Conservation (phyloP, 2,797 vertebrate species). For the Sebastiscus tertius region DNA sequence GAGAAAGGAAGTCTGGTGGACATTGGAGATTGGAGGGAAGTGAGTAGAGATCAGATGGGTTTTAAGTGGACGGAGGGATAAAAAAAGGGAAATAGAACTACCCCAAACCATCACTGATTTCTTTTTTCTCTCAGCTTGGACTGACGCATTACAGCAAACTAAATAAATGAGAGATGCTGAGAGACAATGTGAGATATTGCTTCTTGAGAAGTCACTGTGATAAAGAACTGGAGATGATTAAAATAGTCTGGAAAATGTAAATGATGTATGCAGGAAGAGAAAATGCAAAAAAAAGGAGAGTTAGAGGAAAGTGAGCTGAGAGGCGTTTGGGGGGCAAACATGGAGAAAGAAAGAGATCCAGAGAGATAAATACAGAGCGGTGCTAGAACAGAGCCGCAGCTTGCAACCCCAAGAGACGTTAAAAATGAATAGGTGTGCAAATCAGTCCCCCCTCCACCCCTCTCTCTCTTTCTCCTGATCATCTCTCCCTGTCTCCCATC, state of each 20-base stretch:
- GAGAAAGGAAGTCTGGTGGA: not conserved
- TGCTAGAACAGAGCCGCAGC: conserved; percentile 2
- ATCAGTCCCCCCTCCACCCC: not conserved
- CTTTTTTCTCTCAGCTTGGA: not conserved
- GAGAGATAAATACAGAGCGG: not conserved
- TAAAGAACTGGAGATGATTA: not conserved
- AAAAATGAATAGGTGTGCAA: conserved; percentile 55
- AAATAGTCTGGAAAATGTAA: not conserved
- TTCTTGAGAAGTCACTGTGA: not conserved
- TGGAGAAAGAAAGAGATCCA: not conserved
- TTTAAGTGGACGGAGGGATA: not conserved
- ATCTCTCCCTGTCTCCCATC: conserved; percentile 28
- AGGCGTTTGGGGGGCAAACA: not conserved
- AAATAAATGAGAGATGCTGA: not conserved
- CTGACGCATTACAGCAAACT: not conserved
- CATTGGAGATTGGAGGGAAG: not conserved
- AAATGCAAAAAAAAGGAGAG: not conserved
- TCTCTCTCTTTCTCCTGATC: conserved; percentile 17
- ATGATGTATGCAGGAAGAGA: not conserved
- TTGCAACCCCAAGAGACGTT: conserved; percentile 19
- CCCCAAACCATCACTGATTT: not conserved
- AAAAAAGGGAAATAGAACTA: not conserved
- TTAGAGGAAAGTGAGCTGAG: not conserved
- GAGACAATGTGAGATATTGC: not conserved
- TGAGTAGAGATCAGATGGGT: not conserved